Conservation (phyloP, 2,113 vertebrate genomes). For the Psammodynastes pulverulentus region DNA sequence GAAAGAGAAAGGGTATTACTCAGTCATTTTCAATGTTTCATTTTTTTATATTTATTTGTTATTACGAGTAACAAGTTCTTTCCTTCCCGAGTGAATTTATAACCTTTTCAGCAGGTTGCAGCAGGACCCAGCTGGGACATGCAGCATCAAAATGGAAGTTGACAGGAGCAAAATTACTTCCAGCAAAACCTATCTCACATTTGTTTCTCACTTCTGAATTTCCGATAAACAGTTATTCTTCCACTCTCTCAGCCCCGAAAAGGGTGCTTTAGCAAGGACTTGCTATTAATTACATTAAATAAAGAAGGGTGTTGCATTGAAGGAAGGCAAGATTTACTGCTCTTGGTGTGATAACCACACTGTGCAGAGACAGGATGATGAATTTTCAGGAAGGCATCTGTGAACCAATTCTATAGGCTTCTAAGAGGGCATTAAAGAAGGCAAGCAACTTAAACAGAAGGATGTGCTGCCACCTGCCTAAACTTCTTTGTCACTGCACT, state of each 20-base stretch:
- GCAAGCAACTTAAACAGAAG: neutral
- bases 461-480: conserved; percentile 1
- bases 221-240: conserved; percentile 6
- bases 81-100: conserved; percentile 12
- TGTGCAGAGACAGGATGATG: neutral
- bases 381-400: neutral
- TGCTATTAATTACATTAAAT: conserved; percentile 12
- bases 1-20: neutral
- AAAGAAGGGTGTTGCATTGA: neutral
- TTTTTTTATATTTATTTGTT: neutral
- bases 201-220: conserved; percentile 26
- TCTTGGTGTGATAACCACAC: neutral
- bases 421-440: neutral
- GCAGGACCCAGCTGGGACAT: neutral
- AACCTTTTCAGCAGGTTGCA: neutral
- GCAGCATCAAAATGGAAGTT: neutral
- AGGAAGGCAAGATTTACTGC: neutral
- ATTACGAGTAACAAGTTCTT: neutral
- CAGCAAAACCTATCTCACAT: conserved; percentile 3
- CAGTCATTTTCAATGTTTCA: neutral
- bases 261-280: conserved; percentile 3
- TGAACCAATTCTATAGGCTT: neutral
- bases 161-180: conserved; percentile 7
- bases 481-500: neutral
- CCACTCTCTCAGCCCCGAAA: neutral